Conservation (phyloP, 2,113 vertebrate species). For the Sinocyclocheilus rhinocerous region DNA sequence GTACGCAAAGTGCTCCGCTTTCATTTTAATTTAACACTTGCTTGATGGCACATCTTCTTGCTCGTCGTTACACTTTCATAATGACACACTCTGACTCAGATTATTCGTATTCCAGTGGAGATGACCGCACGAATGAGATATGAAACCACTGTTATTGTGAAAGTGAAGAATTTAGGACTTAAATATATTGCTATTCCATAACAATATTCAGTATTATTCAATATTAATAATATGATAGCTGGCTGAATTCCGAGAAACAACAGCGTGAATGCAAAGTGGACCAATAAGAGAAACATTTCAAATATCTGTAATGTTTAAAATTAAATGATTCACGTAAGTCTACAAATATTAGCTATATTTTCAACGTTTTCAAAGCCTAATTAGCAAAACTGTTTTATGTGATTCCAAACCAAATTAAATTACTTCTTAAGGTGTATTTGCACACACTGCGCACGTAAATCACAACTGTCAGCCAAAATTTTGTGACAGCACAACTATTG, state of each 20-base stretch:
- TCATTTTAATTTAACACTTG: background rate
- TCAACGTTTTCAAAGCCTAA: too few relatives aligned
- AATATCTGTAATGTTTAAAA: background rate
- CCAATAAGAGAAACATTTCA: background rate
- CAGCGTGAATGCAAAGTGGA: background rate
- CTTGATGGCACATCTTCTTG: background rate
- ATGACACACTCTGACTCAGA: background rate
- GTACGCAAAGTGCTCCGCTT: background rate
- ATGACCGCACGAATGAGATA: background rate
- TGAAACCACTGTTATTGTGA: background rate
- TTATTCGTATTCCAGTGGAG: background rate
- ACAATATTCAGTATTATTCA: background rate
- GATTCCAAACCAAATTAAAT: too few relatives aligned
- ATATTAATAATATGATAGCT: background rate
- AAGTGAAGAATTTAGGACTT: background rate
- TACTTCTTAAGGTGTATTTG: background rate
- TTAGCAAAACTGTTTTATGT: too few relatives aligned
- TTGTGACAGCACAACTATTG: background rate
- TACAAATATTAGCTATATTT: too few relatives aligned
- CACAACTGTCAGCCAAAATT: background rate
- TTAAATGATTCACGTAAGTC: too few relatives aligned
- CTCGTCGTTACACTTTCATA: background rate
- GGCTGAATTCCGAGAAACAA: background rate
- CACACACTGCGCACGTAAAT: background rate
- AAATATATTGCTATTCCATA: background rate